phyloP scores from a whole-genome alignment of 1,140 invertebrate species.

The Eupristina koningsbergeri region DNA sequence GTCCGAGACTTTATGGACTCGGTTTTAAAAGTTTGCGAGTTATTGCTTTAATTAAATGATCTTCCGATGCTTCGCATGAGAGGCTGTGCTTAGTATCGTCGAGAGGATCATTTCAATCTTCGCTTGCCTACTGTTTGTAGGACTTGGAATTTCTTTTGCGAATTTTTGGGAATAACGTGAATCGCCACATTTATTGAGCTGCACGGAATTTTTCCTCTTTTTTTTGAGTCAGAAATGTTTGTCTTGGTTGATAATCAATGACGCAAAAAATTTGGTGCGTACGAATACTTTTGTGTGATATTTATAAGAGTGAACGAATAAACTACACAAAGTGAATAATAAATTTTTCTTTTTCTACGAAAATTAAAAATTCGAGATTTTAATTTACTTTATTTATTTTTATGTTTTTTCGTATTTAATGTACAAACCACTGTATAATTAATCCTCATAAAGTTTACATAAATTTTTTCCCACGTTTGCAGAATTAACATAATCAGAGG shows the following conservation, averaged over 20 bases:
- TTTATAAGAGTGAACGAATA: too few relatives aligned
- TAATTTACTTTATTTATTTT: background rate
- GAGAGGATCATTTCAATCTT: too few relatives aligned
- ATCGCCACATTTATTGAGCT: background rate
- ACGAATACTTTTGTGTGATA: too few relatives aligned
- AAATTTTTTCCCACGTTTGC: background rate
- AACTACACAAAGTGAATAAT: background rate
- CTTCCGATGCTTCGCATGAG: background rate
- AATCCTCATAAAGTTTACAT: background rate
- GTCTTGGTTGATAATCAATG: background rate
- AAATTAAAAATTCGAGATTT: background rate
- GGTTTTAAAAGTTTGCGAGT: background rate
- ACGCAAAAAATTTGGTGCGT: background rate
- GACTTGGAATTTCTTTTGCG: background rate
- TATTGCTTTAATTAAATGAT: conserved; percentile 25
- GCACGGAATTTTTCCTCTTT: background rate
- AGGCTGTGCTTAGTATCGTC: too few relatives aligned
- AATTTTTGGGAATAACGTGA: background rate
- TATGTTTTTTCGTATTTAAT: background rate
- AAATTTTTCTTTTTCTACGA: background rate
- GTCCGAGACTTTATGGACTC: background rate
- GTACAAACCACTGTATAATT: background rate
- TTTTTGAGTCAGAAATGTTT: too few relatives aligned
- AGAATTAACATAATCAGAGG: too few relatives aligned
- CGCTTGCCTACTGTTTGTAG: too few relatives aligned